Evolutionary conservation across 2,888 invertebrate species (phyloP).

Genomic region (Melieria picta): DNA sequence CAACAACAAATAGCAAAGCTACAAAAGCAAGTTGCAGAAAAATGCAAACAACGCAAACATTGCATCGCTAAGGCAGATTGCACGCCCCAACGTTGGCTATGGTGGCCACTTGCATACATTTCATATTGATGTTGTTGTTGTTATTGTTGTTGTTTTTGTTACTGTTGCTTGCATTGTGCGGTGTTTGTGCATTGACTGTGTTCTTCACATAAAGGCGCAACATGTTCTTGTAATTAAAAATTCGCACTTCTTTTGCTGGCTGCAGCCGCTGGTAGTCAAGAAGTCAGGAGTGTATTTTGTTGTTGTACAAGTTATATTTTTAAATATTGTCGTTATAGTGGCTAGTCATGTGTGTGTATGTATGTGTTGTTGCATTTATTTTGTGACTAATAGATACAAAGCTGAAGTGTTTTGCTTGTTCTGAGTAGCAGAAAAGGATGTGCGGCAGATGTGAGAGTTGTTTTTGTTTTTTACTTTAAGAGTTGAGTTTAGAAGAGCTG

Average conservation of each 20-base stretch:
- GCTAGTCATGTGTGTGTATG: constrained; percentile 16
- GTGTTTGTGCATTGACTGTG: background rate
- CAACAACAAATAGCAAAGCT: constrained; percentile 5
- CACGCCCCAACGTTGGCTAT: too few relatives aligned
- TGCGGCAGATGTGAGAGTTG: too few relatives aligned
- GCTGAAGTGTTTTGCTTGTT: too few relatives aligned
- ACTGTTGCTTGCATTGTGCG: background rate
- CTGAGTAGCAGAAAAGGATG: too few relatives aligned
- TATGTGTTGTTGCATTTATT: constrained; percentile 15
- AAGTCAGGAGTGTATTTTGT: too few relatives aligned
- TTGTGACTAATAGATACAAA: too few relatives aligned
- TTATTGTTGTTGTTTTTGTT: background rate
- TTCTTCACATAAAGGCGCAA: constrained; percentile 15
- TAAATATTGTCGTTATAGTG: constrained; percentile 29
- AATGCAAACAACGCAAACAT: background rate
- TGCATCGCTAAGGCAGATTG: background rate
- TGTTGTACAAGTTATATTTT: too few relatives aligned
- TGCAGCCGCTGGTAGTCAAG: constrained; percentile 44
- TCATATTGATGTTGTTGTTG: background rate
- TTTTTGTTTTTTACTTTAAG: too few relatives aligned
- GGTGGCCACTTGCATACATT: constrained; percentile 7
- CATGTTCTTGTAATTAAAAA: constrained; percentile 55
- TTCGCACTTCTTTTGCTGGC: constrained; percentile 56
- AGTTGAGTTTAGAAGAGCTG: too few relatives aligned
- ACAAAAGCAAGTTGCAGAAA: background rate